Evolutionary conservation across 2,888 invertebrate species (phyloP), one percentile per base, ranked within the genome.

Genomic region (Heteromurus nitidus): DNA sequence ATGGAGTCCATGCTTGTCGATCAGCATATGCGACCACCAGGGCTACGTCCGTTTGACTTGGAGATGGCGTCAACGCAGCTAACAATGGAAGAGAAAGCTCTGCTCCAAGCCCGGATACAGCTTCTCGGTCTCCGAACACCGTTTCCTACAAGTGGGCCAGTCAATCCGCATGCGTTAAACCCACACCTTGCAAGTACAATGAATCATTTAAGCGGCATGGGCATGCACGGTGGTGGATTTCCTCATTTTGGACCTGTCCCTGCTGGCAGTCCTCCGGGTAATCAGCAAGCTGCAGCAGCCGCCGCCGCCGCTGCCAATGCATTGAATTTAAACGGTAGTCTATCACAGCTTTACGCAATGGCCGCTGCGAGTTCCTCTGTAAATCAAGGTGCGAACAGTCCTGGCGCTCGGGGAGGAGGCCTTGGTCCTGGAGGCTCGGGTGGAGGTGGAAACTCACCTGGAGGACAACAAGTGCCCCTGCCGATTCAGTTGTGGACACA

Each of bases 1-100:
- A 95, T 96, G 95, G 96, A 96, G 90, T 94, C 94, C 72, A 94
- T 96, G 93, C 89, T 95, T 88, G 94, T 94, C 55, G 95, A 95
- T 88, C 95, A 95, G 90, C 95, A 95, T 87, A 93, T 95, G 87
- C 91, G 95, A 85, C 93, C 95, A 64, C 93, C 95, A 68, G 94
- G 94, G 1, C 90, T 95, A 87, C 92, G 95, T 68, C 93, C 94
- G 44, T 93, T 94, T 88, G 92, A 93, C 86, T 90, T 94, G 88
- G 94, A 95, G 64, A 90, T 90, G 83, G 85, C 88, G 24, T 85
- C 87, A 2, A 85, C 86, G 53, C 87, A 87, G 79, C 90, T 95
- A 60, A 94, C 93, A 20, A 88, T 94, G 84, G 95, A 95, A 88
- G 95, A 95, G 89, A 94, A 94, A 88, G 94, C 94, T 1, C 92